Conservation (phyloP, 2,797 vertebrate genomes). For the Myoxocephalus aenaeus region DNA sequence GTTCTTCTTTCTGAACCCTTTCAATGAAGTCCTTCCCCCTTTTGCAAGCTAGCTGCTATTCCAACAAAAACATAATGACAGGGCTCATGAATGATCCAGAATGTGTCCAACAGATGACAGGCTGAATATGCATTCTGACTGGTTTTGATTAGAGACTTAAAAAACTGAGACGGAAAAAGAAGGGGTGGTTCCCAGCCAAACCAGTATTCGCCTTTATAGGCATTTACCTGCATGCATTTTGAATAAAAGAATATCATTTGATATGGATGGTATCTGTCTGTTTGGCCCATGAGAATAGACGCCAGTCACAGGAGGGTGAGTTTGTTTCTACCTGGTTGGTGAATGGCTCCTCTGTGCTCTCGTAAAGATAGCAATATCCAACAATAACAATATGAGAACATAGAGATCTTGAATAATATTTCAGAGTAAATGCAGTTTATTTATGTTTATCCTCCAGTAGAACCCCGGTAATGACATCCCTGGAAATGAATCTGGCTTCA, state of each 20-base stretch:
- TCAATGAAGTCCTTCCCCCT: neutral
- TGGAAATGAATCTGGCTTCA: constrained; percentile 39
- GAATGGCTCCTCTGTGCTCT: constrained; percentile 11
- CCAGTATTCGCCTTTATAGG: too few species aligned
- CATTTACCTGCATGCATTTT: neutral
- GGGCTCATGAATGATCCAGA: neutral
- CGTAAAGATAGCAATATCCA: constrained; percentile 7
- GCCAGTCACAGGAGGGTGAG: neutral
- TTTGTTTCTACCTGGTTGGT: neutral
- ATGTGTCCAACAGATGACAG: neutral
- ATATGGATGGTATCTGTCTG: neutral
- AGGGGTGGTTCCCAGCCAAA: neutral
- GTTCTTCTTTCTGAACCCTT: neutral
- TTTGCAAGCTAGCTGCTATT: neutral
- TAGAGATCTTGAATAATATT: neutral
- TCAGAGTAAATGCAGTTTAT: constrained; percentile 41
- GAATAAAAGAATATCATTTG: neutral
- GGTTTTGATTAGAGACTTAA: neutral
- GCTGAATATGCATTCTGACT: neutral
- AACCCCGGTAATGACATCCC: constrained; percentile 27
- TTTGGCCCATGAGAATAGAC: neutral
- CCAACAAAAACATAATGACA: neutral
- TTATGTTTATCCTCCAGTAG: constrained; percentile 25
- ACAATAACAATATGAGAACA: neutral
- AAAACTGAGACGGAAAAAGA: neutral